These are phyloP conservation scores for Anneissia japonica DNA, from an alignment of 35 echinoderm and acorn worm species.

Conservation along the genomic window DNA sequence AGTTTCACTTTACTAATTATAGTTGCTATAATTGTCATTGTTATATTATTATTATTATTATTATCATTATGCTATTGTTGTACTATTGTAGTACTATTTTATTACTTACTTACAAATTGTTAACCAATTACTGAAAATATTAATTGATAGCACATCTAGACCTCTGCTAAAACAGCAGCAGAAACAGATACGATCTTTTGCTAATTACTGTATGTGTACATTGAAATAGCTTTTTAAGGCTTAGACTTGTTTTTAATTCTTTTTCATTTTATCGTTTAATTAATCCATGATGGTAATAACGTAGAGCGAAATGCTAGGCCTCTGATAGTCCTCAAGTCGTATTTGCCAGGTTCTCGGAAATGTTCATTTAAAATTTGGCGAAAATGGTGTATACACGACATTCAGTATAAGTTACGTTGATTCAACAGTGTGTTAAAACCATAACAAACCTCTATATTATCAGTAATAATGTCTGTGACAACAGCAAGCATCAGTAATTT, in stretches of 20 bases:
- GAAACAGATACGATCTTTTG: not conserved
- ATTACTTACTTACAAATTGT: no score
- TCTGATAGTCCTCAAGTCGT: no score
- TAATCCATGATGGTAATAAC: not conserved
- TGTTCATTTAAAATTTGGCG: no score
- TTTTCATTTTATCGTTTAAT: not conserved
- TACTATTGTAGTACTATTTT: not conserved
- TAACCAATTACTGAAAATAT: no score
- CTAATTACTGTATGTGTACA: no score
- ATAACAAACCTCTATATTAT: not conserved
- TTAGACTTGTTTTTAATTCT: not conserved
- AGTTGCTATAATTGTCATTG: not conserved
- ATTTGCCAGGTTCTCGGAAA: no score
- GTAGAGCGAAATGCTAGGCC: no score
- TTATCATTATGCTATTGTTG: not conserved
- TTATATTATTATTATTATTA: not conserved
- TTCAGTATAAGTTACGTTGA: not conserved
- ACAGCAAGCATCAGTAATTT: not conserved
- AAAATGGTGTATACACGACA: not conserved
- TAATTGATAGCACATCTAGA: not conserved
- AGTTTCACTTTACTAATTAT: no score
- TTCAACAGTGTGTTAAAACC: not conserved
- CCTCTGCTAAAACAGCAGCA: not conserved
- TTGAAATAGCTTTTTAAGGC: no score
- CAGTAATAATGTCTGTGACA: not conserved